phyloP scores from a whole-genome alignment of 2,888 invertebrate species.

The Atherix ibis region DNA sequence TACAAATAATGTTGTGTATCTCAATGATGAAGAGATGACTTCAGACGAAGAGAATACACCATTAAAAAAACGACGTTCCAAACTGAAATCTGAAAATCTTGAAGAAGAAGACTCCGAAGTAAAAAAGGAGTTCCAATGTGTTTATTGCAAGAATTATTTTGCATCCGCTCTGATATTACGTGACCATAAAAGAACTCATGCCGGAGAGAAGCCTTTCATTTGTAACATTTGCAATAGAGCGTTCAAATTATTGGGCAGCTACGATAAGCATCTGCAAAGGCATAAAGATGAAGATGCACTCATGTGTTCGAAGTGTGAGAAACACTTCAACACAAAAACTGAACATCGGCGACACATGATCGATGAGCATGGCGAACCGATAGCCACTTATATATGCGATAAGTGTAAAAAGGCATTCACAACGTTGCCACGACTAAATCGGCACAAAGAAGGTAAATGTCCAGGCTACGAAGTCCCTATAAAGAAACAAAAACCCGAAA shows the following conservation, averaged over 20 bases:
- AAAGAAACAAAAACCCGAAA: conserved; percentile 11
- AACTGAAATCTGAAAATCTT: conserved; percentile 2
- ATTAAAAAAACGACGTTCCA: conserved; percentile 10
- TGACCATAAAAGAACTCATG: conserved; percentile 35
- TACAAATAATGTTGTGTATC: background rate
- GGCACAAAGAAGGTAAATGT: conserved; percentile 19
- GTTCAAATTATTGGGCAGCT: conserved; percentile 32
- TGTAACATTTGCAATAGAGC: conserved; percentile 32
- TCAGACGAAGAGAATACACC: conserved; percentile 6
- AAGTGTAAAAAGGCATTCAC: conserved; percentile 29
- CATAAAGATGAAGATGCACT: conserved; percentile 22
- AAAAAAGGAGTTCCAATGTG: conserved; percentile 18
- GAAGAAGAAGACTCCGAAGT: background rate
- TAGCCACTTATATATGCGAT: conserved; percentile 23
- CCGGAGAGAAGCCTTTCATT: conserved; percentile 24
- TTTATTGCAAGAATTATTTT: conserved; percentile 36
- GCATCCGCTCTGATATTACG: conserved; percentile 35
- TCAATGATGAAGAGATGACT: background rate
- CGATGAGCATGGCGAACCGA: conserved; percentile 21
- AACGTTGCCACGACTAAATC: conserved; percentile 21
- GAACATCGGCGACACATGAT: conserved; percentile 27
- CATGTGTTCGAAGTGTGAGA: conserved; percentile 19
- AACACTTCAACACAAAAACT: conserved; percentile 21
- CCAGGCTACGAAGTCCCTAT: conserved; percentile 9
- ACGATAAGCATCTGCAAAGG: conserved; percentile 31